A percentile compares a stretch with the other conserved stretches of the same genome.
phyloP scores from a whole-genome alignment of 2,797 vertebrate species.

The Urophycis tenuis region DNA sequence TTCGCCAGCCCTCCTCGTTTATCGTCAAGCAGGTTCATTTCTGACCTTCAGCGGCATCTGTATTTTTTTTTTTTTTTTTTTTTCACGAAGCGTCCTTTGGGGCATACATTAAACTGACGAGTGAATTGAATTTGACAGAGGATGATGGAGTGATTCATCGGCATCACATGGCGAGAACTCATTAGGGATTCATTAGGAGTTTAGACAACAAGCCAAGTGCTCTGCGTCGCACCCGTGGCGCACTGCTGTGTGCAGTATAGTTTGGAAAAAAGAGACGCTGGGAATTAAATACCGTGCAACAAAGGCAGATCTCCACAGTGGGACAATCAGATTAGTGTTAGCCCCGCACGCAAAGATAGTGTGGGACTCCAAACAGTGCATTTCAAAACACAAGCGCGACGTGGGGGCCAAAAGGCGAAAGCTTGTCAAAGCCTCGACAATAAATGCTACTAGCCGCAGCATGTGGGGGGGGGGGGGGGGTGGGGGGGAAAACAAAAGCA shows the following conservation, averaged over 20 bases:
- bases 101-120: neutral
- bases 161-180: slow-evolving; percentile 6
- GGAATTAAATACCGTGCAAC: slow-evolving; percentile 38
- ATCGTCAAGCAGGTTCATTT: neutral
- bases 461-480: no score
- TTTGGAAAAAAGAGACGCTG: slow-evolving; percentile 3
- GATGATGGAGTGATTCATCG: slow-evolving; percentile 12
- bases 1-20: neutral
- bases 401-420: neutral
- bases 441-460: neutral
- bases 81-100: slow-evolving; percentile 1
- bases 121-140: slow-evolving; percentile 7
- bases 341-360: neutral
- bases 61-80: neutral
- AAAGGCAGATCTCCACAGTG: slow-evolving; percentile 35
- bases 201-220: neutral
- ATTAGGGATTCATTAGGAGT: slow-evolving; percentile 16
- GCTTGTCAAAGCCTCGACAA: neutral
- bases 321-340: neutral
- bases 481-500: neutral
- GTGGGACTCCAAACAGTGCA: slow-evolving; percentile 1
- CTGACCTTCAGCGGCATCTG: neutral
- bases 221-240: neutral
- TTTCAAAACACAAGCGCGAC: slow-evolving; percentile 3
- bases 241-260: slow-evolving; percentile 12